phyloP scores from a whole-genome alignment of 2,113 vertebrate species.

The Clarias macrocephalus region DNA sequence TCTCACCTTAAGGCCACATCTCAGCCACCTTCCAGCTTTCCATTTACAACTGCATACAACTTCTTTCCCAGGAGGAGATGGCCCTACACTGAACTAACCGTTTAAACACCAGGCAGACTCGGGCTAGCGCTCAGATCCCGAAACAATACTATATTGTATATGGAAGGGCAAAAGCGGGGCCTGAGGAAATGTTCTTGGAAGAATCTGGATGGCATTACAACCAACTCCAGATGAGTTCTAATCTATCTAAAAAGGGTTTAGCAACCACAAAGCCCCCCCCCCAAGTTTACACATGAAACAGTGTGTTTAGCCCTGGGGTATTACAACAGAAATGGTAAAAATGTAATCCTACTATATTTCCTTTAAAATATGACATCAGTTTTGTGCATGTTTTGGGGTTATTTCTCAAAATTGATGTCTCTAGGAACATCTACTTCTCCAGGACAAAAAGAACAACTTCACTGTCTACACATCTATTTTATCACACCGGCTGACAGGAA shows the following conservation, averaged over 20 bases:
- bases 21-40: constrained; percentile 15
- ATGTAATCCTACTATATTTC: background rate
- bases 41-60: background rate
- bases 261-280: background rate
- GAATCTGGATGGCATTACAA: constrained; percentile 21
- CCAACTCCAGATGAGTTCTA: constrained; percentile 22
- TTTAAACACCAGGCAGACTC: background rate
- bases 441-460: background rate
- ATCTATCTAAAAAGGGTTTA: constrained; percentile 24
- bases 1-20: constrained; percentile 7
- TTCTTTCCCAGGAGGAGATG: constrained; percentile 8
- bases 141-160: constrained; percentile 16
- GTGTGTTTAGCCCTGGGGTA: background rate
- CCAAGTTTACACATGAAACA: constrained; percentile 29
- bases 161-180: background rate
- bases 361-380: background rate
- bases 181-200: background rate
- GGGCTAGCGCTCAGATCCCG: background rate
- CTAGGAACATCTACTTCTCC: background rate
- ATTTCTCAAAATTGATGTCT: background rate
- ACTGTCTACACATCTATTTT: background rate
- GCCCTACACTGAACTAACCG: background rate
- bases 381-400: background rate
- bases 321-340: constrained; percentile 21
- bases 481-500: constrained; percentile 19